Percentiles rank a stretch among this genome's conserved stretches.
phyloP scores from a whole-genome alignment of 2,797 vertebrate species.

The Enteromius radiatus region DNA sequence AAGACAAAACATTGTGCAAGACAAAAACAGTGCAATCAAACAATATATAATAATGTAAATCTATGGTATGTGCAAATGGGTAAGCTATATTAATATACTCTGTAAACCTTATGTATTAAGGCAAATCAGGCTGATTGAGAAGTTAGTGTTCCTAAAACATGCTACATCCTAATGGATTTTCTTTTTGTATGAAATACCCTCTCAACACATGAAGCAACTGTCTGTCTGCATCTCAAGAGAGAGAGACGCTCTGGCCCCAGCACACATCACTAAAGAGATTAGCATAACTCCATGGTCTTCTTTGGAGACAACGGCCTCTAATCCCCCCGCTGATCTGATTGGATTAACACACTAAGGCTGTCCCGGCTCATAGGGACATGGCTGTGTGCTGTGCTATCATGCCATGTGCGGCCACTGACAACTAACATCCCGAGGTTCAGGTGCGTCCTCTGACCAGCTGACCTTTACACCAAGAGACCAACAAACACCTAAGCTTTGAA shows the following conservation, averaged over 20 bases:
- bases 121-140: too few relatives aligned
- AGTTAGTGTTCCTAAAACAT: neutral
- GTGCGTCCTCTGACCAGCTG: conserved; percentile 14
- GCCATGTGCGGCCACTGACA: neutral
- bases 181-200: conserved; percentile 12
- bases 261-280: conserved; percentile 55
- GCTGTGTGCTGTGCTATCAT: conserved; percentile 6
- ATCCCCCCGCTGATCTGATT: conserved; percentile 64
- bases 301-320: conserved; percentile 53
- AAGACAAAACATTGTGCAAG: too few relatives aligned
- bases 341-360: conserved; percentile 62
- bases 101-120: too few relatives aligned
- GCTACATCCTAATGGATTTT: neutral
- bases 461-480: neutral
- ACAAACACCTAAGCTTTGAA: neutral
- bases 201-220: conserved; percentile 20
- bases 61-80: too few relatives aligned
- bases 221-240: conserved; percentile 12
- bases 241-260: conserved; percentile 24
- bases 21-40: too few relatives aligned
- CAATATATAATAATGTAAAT: too few relatives aligned
- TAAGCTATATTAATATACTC: too few relatives aligned
- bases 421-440: neutral
- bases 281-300: conserved; percentile 55
- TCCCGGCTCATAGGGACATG: conserved; percentile 31